These are phyloP conservation scores for Hanleya hanleyi DNA, from an alignment of 2,888 invertebrate genomes.

Conservation along the genomic window DNA sequence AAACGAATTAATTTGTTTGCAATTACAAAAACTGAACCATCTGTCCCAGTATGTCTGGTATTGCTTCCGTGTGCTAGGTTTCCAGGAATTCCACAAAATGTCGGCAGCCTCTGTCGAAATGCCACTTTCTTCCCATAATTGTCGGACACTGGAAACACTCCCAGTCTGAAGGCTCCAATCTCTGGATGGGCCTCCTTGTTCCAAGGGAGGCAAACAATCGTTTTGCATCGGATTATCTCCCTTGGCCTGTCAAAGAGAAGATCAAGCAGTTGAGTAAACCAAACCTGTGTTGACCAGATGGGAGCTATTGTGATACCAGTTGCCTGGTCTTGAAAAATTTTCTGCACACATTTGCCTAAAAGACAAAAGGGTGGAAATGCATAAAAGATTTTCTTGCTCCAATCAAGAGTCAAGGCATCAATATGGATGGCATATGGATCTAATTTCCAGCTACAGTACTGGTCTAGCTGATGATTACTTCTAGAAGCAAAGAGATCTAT, in stretches of 20 bases:
- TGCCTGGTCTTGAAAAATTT: neutral
- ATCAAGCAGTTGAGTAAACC: neutral
- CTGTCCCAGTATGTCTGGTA: too few relatives aligned
- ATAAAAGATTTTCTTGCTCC: neutral
- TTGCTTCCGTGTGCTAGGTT: too few relatives aligned
- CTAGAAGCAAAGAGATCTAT: slow-evolving; percentile 1
- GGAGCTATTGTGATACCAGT: neutral
- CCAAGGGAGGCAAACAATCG: too few relatives aligned
- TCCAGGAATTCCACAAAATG: too few relatives aligned
- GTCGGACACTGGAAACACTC: too few relatives aligned
- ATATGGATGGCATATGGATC: neutral
- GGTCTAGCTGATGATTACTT: neutral
- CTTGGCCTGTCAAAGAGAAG: neutral
- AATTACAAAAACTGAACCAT: neutral
- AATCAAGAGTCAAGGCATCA: neutral
- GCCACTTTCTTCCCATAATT: too few relatives aligned
- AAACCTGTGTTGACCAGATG: neutral
- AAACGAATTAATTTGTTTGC: neutral
- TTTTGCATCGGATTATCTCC: too few relatives aligned
- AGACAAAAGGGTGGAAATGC: neutral
- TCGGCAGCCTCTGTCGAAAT: too few relatives aligned
- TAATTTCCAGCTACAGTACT: neutral
- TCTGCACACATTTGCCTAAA: neutral
- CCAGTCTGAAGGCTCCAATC: too few relatives aligned
- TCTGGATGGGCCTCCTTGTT: too few relatives aligned